A percentile compares a stretch with the other conserved stretches of the same genome.
These are phyloP conservation scores for Callithrix jacchus DNA, from an alignment of 2,113 vertebrate species.

Conservation along the genomic window DNA sequence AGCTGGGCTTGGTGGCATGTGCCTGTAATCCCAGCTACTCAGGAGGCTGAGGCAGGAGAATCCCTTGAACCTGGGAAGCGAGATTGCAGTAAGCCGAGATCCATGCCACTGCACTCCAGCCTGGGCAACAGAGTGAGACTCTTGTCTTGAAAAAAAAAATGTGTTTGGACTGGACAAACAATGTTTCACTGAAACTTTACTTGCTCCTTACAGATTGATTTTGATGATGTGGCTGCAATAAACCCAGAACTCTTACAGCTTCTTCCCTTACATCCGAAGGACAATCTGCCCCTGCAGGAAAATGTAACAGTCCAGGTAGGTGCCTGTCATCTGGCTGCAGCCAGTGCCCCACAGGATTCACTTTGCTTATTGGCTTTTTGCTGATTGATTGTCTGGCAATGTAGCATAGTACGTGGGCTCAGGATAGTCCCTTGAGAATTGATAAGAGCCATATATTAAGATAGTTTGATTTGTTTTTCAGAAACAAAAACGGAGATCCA, in stretches of 20 bases:
- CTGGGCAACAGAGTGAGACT: too few relatives aligned
- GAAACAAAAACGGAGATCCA: slow-evolving; percentile 82
- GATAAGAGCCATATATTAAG: not conserved
- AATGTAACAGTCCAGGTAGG: slow-evolving; percentile 83
- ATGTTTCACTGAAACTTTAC: slow-evolving; percentile 31
- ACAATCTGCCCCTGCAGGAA: slow-evolving; percentile 82
- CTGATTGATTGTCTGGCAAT: not conserved
- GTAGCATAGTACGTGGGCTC: not conserved
- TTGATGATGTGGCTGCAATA: slow-evolving; percentile 82
- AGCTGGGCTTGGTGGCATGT: too few relatives aligned
- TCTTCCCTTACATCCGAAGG: slow-evolving; percentile 76
- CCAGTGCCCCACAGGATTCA: not conserved
- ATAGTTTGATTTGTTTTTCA: slow-evolving; percentile 74
- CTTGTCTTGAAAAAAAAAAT: not conserved
- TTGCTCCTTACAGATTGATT: slow-evolving; percentile 81
- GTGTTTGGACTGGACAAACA: not conserved
- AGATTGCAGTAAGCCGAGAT: too few relatives aligned
- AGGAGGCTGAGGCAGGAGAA: too few relatives aligned
- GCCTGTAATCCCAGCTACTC: too few relatives aligned
- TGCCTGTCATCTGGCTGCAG: not conserved
- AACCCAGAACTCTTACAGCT: slow-evolving; percentile 82
- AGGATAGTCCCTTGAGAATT: not conserved
- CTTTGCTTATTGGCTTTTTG: not conserved
- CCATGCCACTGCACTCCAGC: too few relatives aligned
- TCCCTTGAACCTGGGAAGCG: too few relatives aligned